Conservation (phyloP, 2,797 vertebrate genomes). For the Hippocampus kuda region DNA sequence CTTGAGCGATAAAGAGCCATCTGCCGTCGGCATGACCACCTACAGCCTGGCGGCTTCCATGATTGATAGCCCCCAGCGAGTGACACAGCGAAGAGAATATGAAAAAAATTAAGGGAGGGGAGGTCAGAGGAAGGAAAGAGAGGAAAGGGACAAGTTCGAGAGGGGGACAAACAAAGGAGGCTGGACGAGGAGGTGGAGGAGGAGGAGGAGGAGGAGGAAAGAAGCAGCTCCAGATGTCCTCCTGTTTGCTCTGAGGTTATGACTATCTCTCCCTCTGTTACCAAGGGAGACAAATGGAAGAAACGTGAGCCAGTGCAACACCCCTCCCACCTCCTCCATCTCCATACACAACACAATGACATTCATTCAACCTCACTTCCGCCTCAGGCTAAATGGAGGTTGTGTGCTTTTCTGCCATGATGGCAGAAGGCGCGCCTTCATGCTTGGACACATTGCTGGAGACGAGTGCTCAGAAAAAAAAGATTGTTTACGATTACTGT, state of each 20-base stretch:
- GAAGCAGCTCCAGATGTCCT: conserved; percentile 55
- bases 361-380: conserved; percentile 29
- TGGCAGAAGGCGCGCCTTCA: conserved; percentile 12
- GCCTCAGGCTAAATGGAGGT: conserved; percentile 17
- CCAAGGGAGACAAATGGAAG: conserved; percentile 62
- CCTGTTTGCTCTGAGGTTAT: conserved; percentile 48
- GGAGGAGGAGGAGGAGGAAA: conserved; percentile 1
- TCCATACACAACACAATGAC: conserved; percentile 17
- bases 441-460: conserved; percentile 9
- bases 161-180: conserved; percentile 3
- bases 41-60: conserved; percentile 49
- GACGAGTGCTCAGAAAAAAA: too few relatives aligned
- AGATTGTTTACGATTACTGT: too few relatives aligned
- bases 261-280: conserved; percentile 47
- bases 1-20: conserved; percentile 68
- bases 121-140: conserved; percentile 3
- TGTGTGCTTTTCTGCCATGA: conserved; percentile 8
- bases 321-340: conserved; percentile 4
- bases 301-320: conserved; percentile 36
- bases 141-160: neutral
- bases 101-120: conserved; percentile 14
- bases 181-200: neutral
- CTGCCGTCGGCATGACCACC: conserved; percentile 67
- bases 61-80: conserved; percentile 65
- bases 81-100: conserved; percentile 22